Percentiles rank a stretch among this genome's conserved stretches.
phyloP scores from a whole-genome alignment of 1,140 invertebrate genomes.

The Philaenus spumarius region DNA sequence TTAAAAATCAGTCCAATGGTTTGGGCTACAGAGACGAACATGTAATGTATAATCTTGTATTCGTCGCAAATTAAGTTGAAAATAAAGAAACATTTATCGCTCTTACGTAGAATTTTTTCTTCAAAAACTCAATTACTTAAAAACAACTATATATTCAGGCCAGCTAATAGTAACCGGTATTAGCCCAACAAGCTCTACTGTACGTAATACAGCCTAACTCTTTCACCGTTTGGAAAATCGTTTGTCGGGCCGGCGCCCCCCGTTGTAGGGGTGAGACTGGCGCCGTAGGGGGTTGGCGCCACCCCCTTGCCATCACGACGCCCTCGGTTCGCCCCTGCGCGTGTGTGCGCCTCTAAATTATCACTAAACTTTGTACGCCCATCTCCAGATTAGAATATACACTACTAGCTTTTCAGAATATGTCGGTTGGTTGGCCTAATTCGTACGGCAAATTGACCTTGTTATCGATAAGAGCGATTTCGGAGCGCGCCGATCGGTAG shows the following conservation, averaged over 20 bases:
- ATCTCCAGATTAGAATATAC: conserved; percentile 21
- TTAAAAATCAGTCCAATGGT: no score
- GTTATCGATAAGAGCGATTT: no score
- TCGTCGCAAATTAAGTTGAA: no score
- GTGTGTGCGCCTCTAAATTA: conserved; percentile 19
- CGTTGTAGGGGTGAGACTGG: neutral
- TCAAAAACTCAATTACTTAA: no score
- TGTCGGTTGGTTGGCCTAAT: neutral
- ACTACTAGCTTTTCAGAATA: conserved; percentile 8
- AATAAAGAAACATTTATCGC: no score
- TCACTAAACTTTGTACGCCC: conserved; percentile 20
- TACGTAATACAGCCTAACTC: conserved; percentile 8
- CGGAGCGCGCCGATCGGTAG: no score
- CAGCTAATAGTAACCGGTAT: conserved; percentile 6
- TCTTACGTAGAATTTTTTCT: no score
- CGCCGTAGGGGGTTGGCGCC: neutral
- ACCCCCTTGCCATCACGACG: neutral
- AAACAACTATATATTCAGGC: conserved; percentile 6
- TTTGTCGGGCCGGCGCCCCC: conserved; percentile 8
- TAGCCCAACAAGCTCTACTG: conserved; percentile 3
- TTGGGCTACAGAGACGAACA: no score
- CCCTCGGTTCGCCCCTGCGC: neutral
- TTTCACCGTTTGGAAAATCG: conserved; percentile 15
- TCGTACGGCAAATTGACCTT: no score
- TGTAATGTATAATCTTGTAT: no score